These are phyloP conservation scores for Xylophagus ater DNA, from an alignment of 2,888 invertebrate genomes.

Conservation along the genomic window DNA sequence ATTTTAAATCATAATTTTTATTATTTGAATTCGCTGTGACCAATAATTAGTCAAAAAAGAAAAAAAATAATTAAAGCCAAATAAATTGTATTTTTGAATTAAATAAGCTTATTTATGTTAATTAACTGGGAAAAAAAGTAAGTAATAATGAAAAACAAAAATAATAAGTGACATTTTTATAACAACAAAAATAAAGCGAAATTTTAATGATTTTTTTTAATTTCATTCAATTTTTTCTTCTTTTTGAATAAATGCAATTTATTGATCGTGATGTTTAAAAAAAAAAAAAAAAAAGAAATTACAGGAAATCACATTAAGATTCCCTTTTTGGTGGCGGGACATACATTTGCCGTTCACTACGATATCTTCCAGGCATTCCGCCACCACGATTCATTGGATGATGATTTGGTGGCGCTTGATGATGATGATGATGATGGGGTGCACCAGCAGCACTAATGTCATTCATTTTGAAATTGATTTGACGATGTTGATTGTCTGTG, in stretches of 20 bases:
- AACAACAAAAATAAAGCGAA: conserved; percentile 9
- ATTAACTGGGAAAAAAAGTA: no score
- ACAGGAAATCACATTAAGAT: conserved; percentile 22
- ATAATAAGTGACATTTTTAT: no score
- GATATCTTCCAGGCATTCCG: conserved; percentile 26
- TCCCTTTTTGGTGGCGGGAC: conserved; percentile 40
- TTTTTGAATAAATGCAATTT: no score
- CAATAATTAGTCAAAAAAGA: no score
- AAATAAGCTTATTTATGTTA: no score
- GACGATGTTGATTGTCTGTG: conserved; percentile 33
- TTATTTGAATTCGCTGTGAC: no score
- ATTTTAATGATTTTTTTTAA: conserved; percentile 9
- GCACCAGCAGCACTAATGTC: conserved; percentile 10
- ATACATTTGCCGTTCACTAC: conserved; percentile 38
- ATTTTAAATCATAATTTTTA: no score
- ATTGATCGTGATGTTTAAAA: no score
- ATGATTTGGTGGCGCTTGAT: conserved; percentile 12
- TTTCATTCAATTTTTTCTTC: no score
- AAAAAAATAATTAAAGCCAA: no score
- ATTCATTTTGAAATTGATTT: conserved; percentile 24
- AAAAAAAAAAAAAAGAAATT: conserved; percentile 1
- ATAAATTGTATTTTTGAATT: no score
- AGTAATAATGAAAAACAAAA: no score
- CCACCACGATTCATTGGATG: conserved; percentile 18
- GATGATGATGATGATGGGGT: conserved; percentile 16